Percentiles rank a stretch among this genome's conserved stretches.
Evolutionary conservation across 2,113 vertebrate species (phyloP).

Genomic region (Lophotis ruficrista): DNA sequence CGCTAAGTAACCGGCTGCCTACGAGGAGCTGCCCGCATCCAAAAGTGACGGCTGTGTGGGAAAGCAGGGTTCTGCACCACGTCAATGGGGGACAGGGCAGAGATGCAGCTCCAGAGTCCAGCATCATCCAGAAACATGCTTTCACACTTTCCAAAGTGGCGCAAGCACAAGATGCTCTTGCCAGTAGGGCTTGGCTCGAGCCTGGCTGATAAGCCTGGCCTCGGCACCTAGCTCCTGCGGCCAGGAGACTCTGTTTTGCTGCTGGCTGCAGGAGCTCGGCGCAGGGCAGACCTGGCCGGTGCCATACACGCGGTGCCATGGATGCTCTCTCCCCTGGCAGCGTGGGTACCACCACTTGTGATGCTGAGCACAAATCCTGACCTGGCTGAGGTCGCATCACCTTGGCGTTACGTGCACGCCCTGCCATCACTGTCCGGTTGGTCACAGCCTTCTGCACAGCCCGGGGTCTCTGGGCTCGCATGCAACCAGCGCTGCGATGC

Average conservation of each 20-base stretch:
- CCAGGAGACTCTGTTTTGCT: background rate
- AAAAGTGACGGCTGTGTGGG: background rate
- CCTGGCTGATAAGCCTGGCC: background rate
- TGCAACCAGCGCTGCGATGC: background rate
- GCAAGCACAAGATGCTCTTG: background rate
- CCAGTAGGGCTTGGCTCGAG: background rate
- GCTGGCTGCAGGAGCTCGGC: background rate
- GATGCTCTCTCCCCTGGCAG: background rate
- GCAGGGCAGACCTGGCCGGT: background rate
- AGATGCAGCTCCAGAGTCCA: background rate
- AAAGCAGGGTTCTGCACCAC: accelerated
- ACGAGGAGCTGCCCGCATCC: background rate
- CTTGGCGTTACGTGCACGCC: background rate
- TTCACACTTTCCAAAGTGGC: background rate
- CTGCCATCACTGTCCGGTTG: accelerated
- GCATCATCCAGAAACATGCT: accelerated
- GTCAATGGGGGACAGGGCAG: background rate
- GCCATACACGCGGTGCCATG: accelerated
- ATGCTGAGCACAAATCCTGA: background rate
- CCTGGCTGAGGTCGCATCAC: background rate
- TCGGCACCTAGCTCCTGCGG: background rate
- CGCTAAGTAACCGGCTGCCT: accelerated
- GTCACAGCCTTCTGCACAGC: background rate
- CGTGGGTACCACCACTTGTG: accelerated
- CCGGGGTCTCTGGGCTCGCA: background rate